Conservation (phyloP, 1,140 invertebrate genomes). For the Drosophila sulfurigaster region DNA sequence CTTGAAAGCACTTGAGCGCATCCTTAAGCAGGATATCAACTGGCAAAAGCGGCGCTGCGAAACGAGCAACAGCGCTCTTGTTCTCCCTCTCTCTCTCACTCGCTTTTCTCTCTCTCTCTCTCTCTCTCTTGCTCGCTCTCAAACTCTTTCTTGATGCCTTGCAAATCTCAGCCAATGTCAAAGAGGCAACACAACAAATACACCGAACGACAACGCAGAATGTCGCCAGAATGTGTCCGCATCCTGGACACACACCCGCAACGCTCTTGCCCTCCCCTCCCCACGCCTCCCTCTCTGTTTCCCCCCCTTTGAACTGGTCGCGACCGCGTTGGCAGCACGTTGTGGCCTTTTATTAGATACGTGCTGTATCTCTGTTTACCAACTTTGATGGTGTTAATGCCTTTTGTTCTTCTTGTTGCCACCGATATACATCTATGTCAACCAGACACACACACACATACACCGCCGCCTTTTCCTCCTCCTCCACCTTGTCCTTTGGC, state of each 20-base stretch:
- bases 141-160: no score
- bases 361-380: constrained; percentile 82
- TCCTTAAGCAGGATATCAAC: constrained; percentile 84
- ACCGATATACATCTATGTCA: constrained; percentile 66
- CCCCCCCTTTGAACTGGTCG: constrained; percentile 13
- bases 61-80: constrained; percentile 51
- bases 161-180: constrained; percentile 71
- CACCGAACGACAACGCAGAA: background rate
- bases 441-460: constrained; percentile 26
- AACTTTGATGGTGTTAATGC: constrained; percentile 82
- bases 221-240: constrained; percentile 27
- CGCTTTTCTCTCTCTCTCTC: background rate
- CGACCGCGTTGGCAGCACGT: constrained; percentile 72
- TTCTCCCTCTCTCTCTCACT: background rate
- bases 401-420: constrained; percentile 61
- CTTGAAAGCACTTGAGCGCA: constrained; percentile 83
- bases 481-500: no score
- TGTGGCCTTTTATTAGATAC: constrained; percentile 83
- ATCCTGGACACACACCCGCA: constrained; percentile 22
- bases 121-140: background rate
- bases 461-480: background rate
- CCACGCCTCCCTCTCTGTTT: no score
- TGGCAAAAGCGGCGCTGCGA: constrained; percentile 75
- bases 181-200: constrained; percentile 34
- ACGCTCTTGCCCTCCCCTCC: no score